phyloP scores from a whole-genome alignment of 2,797 vertebrate genomes.

The Aldrovandia affinis region DNA sequence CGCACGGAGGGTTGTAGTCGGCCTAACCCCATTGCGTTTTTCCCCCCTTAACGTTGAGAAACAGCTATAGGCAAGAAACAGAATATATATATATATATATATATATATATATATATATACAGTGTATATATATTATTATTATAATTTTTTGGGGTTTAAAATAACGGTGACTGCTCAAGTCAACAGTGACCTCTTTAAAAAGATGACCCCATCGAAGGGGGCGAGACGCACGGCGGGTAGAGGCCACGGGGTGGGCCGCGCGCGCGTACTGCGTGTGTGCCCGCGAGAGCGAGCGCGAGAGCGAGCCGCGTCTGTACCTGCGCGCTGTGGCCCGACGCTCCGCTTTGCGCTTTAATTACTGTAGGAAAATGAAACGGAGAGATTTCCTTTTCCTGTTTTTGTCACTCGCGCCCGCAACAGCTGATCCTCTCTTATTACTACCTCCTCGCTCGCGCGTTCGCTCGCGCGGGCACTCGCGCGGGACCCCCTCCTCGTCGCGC shows the following conservation, averaged over 20 bases:
- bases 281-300: background rate
- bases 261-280: background rate
- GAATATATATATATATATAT: too few relatives aligned
- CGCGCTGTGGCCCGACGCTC: conserved; percentile 44
- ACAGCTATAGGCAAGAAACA: background rate
- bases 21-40: background rate
- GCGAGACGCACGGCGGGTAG: too few relatives aligned
- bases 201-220: too few relatives aligned
- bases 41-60: background rate
- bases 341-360: conserved; percentile 56
- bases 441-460: conserved; percentile 60
- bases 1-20: background rate
- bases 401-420: conserved; percentile 63
- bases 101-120: too few relatives aligned
- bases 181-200: too few relatives aligned
- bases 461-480: too few relatives aligned
- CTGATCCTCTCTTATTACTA: conserved; percentile 71
- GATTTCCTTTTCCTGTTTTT: conserved; percentile 81
- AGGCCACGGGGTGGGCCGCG: too few relatives aligned
- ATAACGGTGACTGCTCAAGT: background rate
- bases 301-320: conserved; percentile 10
- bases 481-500: too few relatives aligned
- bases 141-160: too few relatives aligned
- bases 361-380: conserved; percentile 70
- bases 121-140: background rate